Evolutionary conservation across 2,797 vertebrate species (phyloP), one percentile per base, ranked within the genome.

Genomic region (Amblyopsis hoosieri): DNA sequence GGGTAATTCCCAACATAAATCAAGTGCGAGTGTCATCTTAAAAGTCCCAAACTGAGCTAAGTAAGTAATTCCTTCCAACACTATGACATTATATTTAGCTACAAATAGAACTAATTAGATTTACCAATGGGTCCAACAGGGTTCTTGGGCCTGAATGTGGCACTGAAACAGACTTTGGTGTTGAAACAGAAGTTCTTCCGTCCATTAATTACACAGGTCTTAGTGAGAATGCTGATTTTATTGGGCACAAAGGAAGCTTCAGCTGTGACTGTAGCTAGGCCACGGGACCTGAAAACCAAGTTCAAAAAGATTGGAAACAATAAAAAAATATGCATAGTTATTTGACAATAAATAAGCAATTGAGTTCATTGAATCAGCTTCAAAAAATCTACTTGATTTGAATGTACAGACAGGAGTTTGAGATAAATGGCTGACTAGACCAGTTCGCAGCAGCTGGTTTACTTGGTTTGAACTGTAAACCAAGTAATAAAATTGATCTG

Each of bases 161-260:
- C 92, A 17, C 23, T 80, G 75, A 97, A 95, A 83, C 96, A 98
- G 71, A 97, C 82, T 14, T 76, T 84, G 61, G 76, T 52, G 17
- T 11, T 69, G 71, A 91, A 90, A 68, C 92, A 93, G 2, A 75
- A 65, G 19, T 76, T 67, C 59, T 75, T 83, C 11, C 78, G 87
- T 31, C 93, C 91, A 55, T 68, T 84, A 55, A 96, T 74, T 61
- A 91, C 83, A 45, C 94, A 95, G 57, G 89, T 89, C 88, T 94
- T 95, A 82, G 89, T 92, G 58, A 94, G 76, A 62, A 98, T 90
- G 80, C 82, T 94, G 76, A 98, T 96, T 89, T 95, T 96, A 29
- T 93, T 81, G 0, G 96, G 96, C 50, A 59, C 90, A 89, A 97
- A 97, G 14, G 87, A 87, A 29, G 92, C 92, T 54, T 65, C 74